phyloP scores from a whole-genome alignment of 2,797 vertebrate genomes.

The Xenopus petersii region DNA sequence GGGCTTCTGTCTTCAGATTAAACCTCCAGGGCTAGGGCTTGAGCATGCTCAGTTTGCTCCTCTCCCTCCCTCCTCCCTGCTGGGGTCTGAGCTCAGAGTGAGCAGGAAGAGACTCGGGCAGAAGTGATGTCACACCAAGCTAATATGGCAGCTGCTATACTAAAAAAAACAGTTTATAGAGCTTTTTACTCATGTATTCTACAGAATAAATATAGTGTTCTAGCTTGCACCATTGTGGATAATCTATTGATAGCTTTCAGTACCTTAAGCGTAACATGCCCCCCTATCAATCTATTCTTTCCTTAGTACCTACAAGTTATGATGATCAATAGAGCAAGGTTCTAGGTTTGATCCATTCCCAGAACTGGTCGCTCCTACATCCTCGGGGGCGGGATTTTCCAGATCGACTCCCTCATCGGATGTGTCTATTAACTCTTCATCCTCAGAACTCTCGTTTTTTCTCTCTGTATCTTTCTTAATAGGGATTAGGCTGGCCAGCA shows the following conservation, averaged over 20 bases:
- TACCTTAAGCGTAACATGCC: not conserved
- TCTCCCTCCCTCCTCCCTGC: too few species aligned
- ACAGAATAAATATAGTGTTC: too few species aligned
- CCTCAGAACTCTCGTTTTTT: conserved; percentile 7
- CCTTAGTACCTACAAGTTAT: conserved; percentile 26
- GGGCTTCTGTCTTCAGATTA: too few species aligned
- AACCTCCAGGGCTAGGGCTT: too few species aligned
- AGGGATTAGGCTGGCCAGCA: conserved; percentile 72
- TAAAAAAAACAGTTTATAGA: too few species aligned
- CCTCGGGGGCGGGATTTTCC: not conserved
- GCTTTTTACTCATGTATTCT: too few species aligned
- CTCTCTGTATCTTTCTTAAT: conserved; percentile 46
- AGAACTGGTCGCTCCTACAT: not conserved
- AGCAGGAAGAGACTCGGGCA: too few species aligned
- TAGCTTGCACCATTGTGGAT: too few species aligned
- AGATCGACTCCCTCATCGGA: conserved; percentile 20
- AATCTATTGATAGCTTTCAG: not conserved
- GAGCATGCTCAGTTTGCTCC: too few species aligned
- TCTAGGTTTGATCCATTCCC: conserved; percentile 5
- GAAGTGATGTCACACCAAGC: too few species aligned
- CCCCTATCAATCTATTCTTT: not conserved
- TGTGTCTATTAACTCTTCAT: conserved; percentile 9
- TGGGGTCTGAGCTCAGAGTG: too few species aligned
- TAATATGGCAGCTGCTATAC: too few species aligned
- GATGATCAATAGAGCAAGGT: not conserved